Percentiles rank a stretch among this genome's conserved stretches.
phyloP scores from a whole-genome alignment of 2,888 invertebrate species.

The Melieria crassipennis region DNA sequence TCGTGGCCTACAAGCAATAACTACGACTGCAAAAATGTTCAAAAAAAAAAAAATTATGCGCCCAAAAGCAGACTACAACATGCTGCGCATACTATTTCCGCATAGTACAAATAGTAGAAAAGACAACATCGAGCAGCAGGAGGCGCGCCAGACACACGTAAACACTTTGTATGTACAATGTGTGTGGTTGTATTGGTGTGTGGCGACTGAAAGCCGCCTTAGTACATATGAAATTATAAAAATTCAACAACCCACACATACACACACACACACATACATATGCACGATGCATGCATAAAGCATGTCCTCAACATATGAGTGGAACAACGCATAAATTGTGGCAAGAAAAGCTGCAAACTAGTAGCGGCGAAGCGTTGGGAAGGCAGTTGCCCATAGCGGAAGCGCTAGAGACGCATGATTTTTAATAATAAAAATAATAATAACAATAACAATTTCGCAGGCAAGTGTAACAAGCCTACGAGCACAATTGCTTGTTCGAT shows the following conservation, averaged over 20 bases:
- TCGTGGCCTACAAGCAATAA: slow-evolving; percentile 46
- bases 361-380: too few species aligned
- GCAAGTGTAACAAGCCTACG: too few species aligned
- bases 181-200: too few species aligned
- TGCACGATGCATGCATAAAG: too few species aligned
- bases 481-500: too few species aligned
- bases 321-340: too few species aligned
- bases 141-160: neutral
- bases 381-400: too few species aligned
- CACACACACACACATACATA: slow-evolving; percentile 25
- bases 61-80: slow-evolving; percentile 33
- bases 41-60: slow-evolving; percentile 38
- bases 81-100: too few species aligned
- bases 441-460: slow-evolving; percentile 8
- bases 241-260: slow-evolving; percentile 1
- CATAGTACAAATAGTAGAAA: neutral
- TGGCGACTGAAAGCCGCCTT: slow-evolving; percentile 7
- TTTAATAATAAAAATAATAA: slow-evolving; percentile 26
- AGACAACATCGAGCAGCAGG: neutral
- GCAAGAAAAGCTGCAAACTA: too few species aligned
- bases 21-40: slow-evolving; percentile 2
- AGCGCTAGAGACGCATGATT: slow-evolving; percentile 19
- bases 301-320: too few species aligned
- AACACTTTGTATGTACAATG: too few species aligned
- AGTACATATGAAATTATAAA: slow-evolving; percentile 35